A percentile compares a stretch with the other conserved stretches of the same genome.
These are phyloP conservation scores for Arion vulgaris DNA, from an alignment of 1,140 invertebrate species.

Conservation along the genomic window DNA sequence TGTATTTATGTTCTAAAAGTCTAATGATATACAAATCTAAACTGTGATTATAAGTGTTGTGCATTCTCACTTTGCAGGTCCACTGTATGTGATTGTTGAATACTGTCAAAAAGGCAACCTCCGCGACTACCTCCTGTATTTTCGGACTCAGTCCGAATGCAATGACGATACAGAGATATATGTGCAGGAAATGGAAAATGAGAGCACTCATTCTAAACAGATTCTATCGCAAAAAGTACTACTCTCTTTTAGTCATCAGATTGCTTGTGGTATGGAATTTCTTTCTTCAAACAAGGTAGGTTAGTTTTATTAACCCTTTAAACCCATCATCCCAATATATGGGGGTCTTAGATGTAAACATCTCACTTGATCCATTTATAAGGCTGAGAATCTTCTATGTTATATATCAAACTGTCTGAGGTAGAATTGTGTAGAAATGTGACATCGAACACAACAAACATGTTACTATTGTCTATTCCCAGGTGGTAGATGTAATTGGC, in stretches of 20 bases:
- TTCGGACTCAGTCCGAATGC: slow-evolving; percentile 48
- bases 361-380: too few relatives aligned
- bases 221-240: slow-evolving; percentile 71
- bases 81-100: slow-evolving; percentile 95
- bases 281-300: slow-evolving; percentile 88
- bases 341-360: too few relatives aligned
- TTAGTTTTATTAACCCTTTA: neutral
- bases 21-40: too few relatives aligned
- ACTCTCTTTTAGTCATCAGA: slow-evolving; percentile 96
- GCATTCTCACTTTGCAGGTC: slow-evolving; percentile 70
- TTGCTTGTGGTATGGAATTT: slow-evolving; percentile 97
- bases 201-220: neutral
- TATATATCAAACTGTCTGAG: too few relatives aligned
- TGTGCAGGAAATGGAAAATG: neutral
- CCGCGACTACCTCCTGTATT: slow-evolving; percentile 88
- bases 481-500: too few relatives aligned
- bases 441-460: too few relatives aligned
- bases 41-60: too few relatives aligned
- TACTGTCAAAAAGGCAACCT: slow-evolving; percentile 95
- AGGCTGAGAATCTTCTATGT: too few relatives aligned
- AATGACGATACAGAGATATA: slow-evolving; percentile 10
- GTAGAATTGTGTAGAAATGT: too few relatives aligned
- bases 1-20: too few relatives aligned
- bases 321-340: too few relatives aligned
- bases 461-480: too few relatives aligned